Evolutionary conservation across 2,888 invertebrate genomes (phyloP).

Genomic region (Aphodius sticticus): DNA sequence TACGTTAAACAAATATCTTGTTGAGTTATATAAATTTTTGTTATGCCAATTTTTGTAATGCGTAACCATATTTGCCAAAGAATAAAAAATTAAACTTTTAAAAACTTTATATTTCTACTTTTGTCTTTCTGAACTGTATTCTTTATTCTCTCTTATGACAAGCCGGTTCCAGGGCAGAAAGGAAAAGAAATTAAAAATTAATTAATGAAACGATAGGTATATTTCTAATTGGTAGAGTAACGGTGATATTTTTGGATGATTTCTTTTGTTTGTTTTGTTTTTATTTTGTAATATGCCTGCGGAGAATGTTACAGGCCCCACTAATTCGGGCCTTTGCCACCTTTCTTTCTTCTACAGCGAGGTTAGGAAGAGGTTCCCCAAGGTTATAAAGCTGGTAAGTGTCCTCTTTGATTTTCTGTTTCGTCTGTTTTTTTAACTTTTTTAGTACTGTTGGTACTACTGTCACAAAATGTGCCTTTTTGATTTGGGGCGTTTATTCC

Average conservation of each 20-base stretch:
- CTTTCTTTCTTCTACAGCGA: conserved; percentile 73
- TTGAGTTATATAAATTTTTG: no score
- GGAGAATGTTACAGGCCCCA: conserved; percentile 42
- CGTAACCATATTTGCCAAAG: no score
- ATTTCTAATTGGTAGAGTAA: not conserved
- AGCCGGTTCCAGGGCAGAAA: not conserved
- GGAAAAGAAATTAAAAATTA: conserved; percentile 5
- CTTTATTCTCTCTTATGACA: conserved; percentile 24
- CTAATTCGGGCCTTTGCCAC: conserved; percentile 44
- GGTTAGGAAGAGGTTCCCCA: conserved; percentile 88
- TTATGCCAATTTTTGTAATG: no score
- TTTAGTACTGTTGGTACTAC: not conserved
- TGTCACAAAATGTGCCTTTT: not conserved
- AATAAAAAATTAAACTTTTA: no score
- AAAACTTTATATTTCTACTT: no score
- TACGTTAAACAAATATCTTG: no score
- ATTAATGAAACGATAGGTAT: not conserved
- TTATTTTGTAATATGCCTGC: conserved; percentile 25
- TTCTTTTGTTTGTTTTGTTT: conserved; percentile 28
- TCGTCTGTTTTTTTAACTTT: not conserved
- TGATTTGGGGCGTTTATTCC: not conserved
- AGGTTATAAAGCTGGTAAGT: conserved; percentile 87
- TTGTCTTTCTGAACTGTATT: not conserved
- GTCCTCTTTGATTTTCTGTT: not conserved
- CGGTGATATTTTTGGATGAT: conserved; percentile 4